These are phyloP conservation scores for Sinocyclocheilus maitianheensis DNA, from an alignment of 2,113 vertebrate species.

Conservation along the genomic window DNA sequence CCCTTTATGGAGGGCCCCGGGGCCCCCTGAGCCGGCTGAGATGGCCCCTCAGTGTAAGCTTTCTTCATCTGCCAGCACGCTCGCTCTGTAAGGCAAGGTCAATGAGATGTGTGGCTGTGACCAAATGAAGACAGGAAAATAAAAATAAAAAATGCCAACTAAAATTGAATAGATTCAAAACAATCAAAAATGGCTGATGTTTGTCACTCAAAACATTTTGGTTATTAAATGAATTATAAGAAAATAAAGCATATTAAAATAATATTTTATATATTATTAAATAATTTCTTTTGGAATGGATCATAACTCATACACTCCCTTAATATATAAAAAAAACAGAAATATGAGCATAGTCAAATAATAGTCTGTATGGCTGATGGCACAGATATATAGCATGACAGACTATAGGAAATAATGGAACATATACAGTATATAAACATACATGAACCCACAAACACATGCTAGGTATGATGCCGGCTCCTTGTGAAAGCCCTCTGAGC, in stretches of 20 bases:
- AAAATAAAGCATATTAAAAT: background rate
- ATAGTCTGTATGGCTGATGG: conserved; percentile 40
- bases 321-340: background rate
- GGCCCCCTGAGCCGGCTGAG: conserved; percentile 70
- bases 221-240: background rate
- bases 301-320: conserved; percentile 10
- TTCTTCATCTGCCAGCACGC: conserved; percentile 57
- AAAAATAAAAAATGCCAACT: conserved; percentile 72
- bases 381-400: conserved; percentile 49
- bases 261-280: background rate
- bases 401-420: conserved; percentile 62
- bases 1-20: conserved; percentile 66
- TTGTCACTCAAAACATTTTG: conserved; percentile 19
- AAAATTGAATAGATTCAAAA: conserved; percentile 69
- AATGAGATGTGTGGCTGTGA: conserved; percentile 81
- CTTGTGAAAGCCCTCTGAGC: conserved; percentile 60
- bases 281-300: background rate
- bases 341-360: conserved; percentile 50
- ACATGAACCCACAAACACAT: conserved; percentile 61
- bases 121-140: conserved; percentile 76
- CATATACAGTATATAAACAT: conserved; percentile 57
- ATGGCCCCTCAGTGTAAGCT: conserved; percentile 63
- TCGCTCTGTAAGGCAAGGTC: conserved; percentile 82
- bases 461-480: conserved; percentile 73
- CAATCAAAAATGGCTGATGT: conserved; percentile 48